Conservation (phyloP, 2,113 vertebrate genomes). For the Anoura caudifer region DNA sequence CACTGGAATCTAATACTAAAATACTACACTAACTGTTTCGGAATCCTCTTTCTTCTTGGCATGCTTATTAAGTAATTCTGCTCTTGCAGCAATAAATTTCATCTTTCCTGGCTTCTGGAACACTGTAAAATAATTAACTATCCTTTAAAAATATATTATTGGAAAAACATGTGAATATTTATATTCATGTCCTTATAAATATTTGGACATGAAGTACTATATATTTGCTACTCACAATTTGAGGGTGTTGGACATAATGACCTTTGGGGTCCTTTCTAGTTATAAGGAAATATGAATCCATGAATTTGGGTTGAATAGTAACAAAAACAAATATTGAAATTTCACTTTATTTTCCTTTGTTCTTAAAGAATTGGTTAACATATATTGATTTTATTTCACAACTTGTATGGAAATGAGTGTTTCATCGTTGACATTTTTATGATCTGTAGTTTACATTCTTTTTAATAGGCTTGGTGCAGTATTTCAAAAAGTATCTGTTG, state of each 20-base stretch:
- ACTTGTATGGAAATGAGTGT: conserved; percentile 34
- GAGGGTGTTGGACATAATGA: not conserved
- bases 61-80: conserved; percentile 39
- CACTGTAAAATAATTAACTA: conserved; percentile 51
- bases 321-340: not conserved
- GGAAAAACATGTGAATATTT: not conserved
- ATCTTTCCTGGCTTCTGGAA: conserved; percentile 27
- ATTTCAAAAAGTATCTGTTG: conserved; percentile 33
- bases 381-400: conserved; percentile 63
- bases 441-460: conserved; percentile 58
- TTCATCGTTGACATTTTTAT: conserved; percentile 62
- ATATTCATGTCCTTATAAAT: not conserved
- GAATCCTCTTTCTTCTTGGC: conserved; percentile 19
- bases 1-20: not conserved
- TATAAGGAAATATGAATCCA: not conserved
- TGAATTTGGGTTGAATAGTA: not conserved
- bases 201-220: not conserved
- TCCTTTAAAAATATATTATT: conserved; percentile 26
- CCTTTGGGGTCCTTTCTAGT: not conserved
- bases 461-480: conserved; percentile 47
- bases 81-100: conserved; percentile 24
- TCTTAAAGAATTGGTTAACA: conserved; percentile 52
- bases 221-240: not conserved
- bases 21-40: not conserved
- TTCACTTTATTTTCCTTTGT: conserved; percentile 47